These are phyloP conservation scores for Ardeotis arabs DNA, from an alignment of 2,113 vertebrate species.

Conservation along the genomic window DNA sequence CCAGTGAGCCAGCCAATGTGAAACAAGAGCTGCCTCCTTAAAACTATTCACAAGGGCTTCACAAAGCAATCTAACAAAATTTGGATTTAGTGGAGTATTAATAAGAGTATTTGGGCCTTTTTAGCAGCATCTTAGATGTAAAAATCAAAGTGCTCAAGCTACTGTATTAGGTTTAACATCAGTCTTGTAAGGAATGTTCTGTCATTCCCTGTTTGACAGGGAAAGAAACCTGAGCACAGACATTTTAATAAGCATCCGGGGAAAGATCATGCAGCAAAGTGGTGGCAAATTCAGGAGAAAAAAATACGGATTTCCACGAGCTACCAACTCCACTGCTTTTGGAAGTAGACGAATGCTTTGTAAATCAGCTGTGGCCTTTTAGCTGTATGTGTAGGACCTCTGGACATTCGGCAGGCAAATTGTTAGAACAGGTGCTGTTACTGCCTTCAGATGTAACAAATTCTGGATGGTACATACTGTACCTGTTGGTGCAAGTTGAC, in stretches of 20 bases:
- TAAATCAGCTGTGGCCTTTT: background rate
- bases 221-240: background rate
- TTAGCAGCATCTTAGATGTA: background rate
- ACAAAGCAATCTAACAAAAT: background rate
- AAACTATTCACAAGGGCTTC: background rate
- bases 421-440: background rate
- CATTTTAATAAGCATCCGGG: background rate
- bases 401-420: rapidly evolving
- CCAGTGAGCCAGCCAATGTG: background rate
- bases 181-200: background rate
- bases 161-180: background rate
- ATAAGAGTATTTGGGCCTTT: background rate
- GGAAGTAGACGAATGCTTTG: background rate
- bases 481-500: background rate
- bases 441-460: background rate
- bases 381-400: background rate
- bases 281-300: background rate
- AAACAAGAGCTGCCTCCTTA: background rate
- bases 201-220: background rate
- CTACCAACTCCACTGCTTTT: background rate
- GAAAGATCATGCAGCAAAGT: background rate
- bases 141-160: background rate
- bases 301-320: background rate
- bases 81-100: background rate
- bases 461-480: background rate